Conservation (phyloP, 2,797 vertebrate species). For the Microctenopoma stevenorrisi region DNA sequence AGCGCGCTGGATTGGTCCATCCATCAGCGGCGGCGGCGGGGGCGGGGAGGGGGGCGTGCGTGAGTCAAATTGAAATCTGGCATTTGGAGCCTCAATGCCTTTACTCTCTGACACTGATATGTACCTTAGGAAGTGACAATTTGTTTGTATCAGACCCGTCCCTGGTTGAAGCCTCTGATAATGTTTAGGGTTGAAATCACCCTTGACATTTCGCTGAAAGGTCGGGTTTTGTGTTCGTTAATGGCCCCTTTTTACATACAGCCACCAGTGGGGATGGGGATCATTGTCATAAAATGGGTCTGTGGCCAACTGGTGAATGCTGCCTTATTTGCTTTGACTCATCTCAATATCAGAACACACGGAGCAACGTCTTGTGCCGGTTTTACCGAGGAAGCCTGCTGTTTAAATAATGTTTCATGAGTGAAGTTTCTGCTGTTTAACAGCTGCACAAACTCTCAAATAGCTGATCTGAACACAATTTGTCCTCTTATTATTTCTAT, state of each 20-base stretch:
- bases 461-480: not conserved
- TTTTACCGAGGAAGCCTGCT: not conserved
- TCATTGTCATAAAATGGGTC: slow-evolving; percentile 54
- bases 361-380: not conserved
- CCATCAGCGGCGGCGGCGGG: slow-evolving; percentile 62
- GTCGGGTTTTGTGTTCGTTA: slow-evolving; percentile 76
- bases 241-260: slow-evolving; percentile 51
- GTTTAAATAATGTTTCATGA: slow-evolving; percentile 14
- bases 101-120: slow-evolving; percentile 72
- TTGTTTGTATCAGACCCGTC: slow-evolving; percentile 73
- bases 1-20: slow-evolving; percentile 70
- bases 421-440: slow-evolving; percentile 14
- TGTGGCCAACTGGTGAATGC: slow-evolving; percentile 36
- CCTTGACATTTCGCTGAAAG: slow-evolving; percentile 79
- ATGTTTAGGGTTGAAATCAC: slow-evolving; percentile 77
- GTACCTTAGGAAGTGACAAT: slow-evolving; percentile 78
- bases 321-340: slow-evolving; percentile 40
- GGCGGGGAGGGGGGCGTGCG: not conserved
- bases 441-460: slow-evolving; percentile 19
- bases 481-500: slow-evolving; percentile 16
- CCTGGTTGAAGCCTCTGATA: slow-evolving; percentile 68
- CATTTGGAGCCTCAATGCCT: slow-evolving; percentile 77
- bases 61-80: slow-evolving; percentile 80
- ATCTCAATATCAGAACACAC: slow-evolving; percentile 21
- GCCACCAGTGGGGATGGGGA: slow-evolving; percentile 36